Base-by-base conservation (phyloP, 2,888 invertebrate species). In the Netelia inedita region DNA sequence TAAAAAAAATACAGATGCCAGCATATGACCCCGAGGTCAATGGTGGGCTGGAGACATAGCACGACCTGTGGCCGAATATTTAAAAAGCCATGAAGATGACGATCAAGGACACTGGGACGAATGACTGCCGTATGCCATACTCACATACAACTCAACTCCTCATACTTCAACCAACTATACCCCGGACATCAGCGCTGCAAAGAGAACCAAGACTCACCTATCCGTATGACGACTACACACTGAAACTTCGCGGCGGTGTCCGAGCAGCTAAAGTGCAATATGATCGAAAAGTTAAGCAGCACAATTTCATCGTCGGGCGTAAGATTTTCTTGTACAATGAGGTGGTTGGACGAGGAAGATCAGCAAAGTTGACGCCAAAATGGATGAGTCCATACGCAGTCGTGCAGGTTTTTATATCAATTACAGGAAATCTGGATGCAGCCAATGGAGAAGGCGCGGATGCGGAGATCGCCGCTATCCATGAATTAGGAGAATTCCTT, bases 131-230 rank as follows among this genome's bases (percentile, higher is more conserved):
- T 85, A 85, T 41, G 86, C 83, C 1, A 83, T 87, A 57, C 85
- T 88, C 61, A 79, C 82, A 5, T 88, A 88, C 28, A 85, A 87
- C 11, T 69, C 78, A 57, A 73, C 69, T 19, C 65, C 68, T 16
- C 86, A 89, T 21, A 80, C 46, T 19, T 66, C 68, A n/a, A 80
- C 68, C 5, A 63, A 75, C 28, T 79, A 63, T 68, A 65, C 76
- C 5, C 79, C 83, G 1, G 63, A 74, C 35, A 46, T 53, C 63
- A 1, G 9, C 28, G 1, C 16, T 75, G 1, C 46, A 50, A 53
- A 23, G 9, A 16, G 19, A 16, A 2, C 61, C 46, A 11, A 35
- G 28, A 10, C 1, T 11, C 1, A 61, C 50, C 10, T 61, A 73
- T 28, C 0, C 73, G 1, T 61, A 73, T 23, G 61, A 73, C 50